Evolutionary conservation across 2,888 invertebrate genomes (phyloP).

Genomic region (Metacarcinus magister): DNA sequence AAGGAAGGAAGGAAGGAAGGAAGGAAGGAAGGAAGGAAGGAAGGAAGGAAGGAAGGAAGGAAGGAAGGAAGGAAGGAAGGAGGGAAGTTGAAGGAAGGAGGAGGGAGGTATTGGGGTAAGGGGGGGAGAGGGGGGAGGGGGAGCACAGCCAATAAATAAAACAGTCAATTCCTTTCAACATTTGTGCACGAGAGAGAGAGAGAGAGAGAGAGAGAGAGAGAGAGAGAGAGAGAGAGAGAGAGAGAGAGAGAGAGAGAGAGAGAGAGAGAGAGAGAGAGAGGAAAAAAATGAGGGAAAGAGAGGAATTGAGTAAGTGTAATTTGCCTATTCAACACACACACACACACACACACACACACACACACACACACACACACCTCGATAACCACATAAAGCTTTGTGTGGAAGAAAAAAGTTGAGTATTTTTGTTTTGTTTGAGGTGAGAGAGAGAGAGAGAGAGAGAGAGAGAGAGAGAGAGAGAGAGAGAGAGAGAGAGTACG

Average conservation of each 20-base stretch:
- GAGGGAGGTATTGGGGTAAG: background rate
- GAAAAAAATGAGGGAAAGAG: too few species aligned
- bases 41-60: too few species aligned
- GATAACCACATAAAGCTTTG: too few species aligned
- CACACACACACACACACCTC: too few species aligned
- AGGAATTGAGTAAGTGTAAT: too few species aligned
- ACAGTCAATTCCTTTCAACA: background rate
- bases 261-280: background rate
- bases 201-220: slow-evolving; percentile 32
- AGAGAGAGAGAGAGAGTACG: background rate
- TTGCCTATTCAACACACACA: too few species aligned
- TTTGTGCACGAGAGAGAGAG: background rate
- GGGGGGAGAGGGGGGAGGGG: background rate
- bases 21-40: background rate
- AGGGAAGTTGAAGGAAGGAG: background rate
- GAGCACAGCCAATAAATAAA: slow-evolving; percentile 18
- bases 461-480: background rate
- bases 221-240: slow-evolving; percentile 17
- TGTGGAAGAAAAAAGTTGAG: too few species aligned
- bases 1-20: background rate
- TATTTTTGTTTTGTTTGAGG: too few species aligned
- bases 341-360: too few species aligned
- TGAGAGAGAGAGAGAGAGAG: too few species aligned
- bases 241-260: background rate
- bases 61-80: too few species aligned